Conservation (phyloP, 1,140 invertebrate genomes). For the Zaprionus tsacasi region DNA sequence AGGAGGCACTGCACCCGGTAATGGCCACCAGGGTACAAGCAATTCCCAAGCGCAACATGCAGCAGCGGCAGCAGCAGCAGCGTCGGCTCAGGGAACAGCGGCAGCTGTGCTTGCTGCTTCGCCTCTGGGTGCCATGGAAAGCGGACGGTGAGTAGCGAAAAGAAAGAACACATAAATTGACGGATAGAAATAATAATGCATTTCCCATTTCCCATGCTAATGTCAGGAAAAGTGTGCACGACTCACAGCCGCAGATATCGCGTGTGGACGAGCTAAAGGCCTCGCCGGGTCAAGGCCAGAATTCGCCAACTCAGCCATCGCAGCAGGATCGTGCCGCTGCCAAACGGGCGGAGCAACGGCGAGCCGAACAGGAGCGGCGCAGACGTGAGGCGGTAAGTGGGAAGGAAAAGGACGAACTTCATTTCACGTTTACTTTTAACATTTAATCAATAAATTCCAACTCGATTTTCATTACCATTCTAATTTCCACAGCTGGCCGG, state of each 20-base stretch:
- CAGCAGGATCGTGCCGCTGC: constrained; percentile 89
- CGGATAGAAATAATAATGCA: not conserved
- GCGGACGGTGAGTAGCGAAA: constrained; percentile 63
- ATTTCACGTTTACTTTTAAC: no score
- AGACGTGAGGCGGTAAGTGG: constrained; percentile 95
- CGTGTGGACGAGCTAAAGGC: constrained; percentile 86
- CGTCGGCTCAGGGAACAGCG: constrained; percentile 66
- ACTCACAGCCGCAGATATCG: constrained; percentile 78
- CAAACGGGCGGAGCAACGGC: constrained; percentile 91
- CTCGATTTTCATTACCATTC: not conserved
- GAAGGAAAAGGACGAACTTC: no score
- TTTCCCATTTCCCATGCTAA: not conserved
- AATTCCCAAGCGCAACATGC: constrained; percentile 57
- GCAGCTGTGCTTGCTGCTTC: constrained; percentile 67
- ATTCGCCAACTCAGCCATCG: constrained; percentile 86
- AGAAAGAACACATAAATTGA: no score
- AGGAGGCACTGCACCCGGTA: constrained; percentile 45
- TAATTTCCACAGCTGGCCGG: constrained; percentile 92
- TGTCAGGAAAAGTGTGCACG: constrained; percentile 85
- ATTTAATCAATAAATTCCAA: not conserved
- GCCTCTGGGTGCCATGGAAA: constrained; percentile 77
- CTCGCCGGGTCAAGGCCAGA: constrained; percentile 81
- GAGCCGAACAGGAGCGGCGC: constrained; percentile 94
- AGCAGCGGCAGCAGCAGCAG: constrained; percentile 69
- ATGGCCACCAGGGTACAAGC: constrained; percentile 29